Conservation (phyloP, 2,888 invertebrate species). For the Machimus rusticus region DNA sequence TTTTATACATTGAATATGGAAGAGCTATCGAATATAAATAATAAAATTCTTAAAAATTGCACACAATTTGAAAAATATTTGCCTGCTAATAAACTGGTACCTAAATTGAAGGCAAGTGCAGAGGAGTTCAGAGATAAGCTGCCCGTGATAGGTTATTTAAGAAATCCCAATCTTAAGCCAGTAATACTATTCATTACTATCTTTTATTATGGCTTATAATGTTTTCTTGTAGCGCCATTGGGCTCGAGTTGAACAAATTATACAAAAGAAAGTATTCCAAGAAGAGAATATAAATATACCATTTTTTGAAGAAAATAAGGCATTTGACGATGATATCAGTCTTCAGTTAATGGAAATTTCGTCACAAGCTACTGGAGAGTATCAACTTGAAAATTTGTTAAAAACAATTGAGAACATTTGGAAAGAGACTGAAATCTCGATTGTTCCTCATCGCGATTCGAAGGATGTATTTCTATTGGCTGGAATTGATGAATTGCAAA, state of each 20-base stretch:
- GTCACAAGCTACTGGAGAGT: slow-evolving; percentile 87
- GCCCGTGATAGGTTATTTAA: slow-evolving; percentile 79
- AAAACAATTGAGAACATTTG: slow-evolving; percentile 86
- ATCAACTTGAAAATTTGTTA: slow-evolving; percentile 79
- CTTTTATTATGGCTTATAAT: background rate
- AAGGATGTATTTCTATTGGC: slow-evolving; percentile 86
- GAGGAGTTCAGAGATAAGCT: slow-evolving; percentile 81
- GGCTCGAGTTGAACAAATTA: slow-evolving; percentile 78
- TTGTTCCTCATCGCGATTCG: slow-evolving; percentile 79
- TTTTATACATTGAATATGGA: slow-evolving; percentile 71
- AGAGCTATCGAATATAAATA: slow-evolving; percentile 72
- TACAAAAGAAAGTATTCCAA: slow-evolving; percentile 76
- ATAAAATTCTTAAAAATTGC: slow-evolving; percentile 75
- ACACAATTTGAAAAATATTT: slow-evolving; percentile 84
- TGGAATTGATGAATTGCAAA: slow-evolving; percentile 84
- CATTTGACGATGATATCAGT: slow-evolving; percentile 70
- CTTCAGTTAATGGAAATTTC: slow-evolving; percentile 84
- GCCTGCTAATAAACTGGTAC: slow-evolving; percentile 81
- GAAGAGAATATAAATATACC: slow-evolving; percentile 74
- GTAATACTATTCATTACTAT: slow-evolving; percentile 49
- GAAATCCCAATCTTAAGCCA: slow-evolving; percentile 79
- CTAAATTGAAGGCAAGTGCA: slow-evolving; percentile 77
- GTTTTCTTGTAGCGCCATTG: slow-evolving; percentile 72
- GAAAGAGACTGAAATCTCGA: slow-evolving; percentile 80
- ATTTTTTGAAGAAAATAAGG: slow-evolving; percentile 74